A percentile compares a stretch with the other conserved stretches of the same genome.
phyloP scores from a whole-genome alignment of 2,888 invertebrate species.

The Eugnorisma glareosa region DNA sequence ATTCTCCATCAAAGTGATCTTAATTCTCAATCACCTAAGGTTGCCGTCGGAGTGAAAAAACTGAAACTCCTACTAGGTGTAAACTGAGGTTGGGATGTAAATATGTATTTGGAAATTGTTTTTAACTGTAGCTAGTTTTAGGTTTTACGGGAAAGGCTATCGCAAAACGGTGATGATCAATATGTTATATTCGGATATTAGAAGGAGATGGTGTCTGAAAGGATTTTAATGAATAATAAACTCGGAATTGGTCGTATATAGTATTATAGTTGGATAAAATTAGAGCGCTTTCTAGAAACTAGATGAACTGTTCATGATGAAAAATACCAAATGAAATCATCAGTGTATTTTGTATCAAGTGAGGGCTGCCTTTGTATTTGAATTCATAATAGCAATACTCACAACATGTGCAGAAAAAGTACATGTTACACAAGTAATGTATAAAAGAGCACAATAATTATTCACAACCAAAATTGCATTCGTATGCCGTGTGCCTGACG shows the following conservation, averaged over 20 bases:
- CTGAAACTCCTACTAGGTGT: slow-evolving; percentile 19
- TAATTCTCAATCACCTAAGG: neutral
- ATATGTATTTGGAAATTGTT: slow-evolving; percentile 11
- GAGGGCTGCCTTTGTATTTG: neutral
- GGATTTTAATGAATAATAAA: neutral
- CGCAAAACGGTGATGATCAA: neutral
- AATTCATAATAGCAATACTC: too few species aligned
- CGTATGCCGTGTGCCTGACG: neutral
- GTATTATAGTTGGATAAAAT: neutral
- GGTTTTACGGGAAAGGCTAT: neutral
- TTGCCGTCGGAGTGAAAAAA: neutral
- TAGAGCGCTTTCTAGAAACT: neutral
- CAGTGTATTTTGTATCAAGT: neutral
- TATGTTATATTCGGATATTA: neutral
- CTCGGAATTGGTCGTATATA: neutral
- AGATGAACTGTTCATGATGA: neutral
- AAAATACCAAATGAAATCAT: neutral
- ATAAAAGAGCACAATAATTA: neutral
- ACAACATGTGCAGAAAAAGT: too few species aligned
- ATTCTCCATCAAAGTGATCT: neutral
- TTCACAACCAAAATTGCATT: neutral
- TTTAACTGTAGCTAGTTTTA: neutral
- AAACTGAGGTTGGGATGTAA: slow-evolving; percentile 16
- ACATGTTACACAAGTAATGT: neutral
- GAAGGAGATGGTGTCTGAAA: neutral